These are phyloP conservation scores for Bryconaethiops microstoma DNA, from an alignment of 2,797 vertebrate genomes.

Conservation along the genomic window DNA sequence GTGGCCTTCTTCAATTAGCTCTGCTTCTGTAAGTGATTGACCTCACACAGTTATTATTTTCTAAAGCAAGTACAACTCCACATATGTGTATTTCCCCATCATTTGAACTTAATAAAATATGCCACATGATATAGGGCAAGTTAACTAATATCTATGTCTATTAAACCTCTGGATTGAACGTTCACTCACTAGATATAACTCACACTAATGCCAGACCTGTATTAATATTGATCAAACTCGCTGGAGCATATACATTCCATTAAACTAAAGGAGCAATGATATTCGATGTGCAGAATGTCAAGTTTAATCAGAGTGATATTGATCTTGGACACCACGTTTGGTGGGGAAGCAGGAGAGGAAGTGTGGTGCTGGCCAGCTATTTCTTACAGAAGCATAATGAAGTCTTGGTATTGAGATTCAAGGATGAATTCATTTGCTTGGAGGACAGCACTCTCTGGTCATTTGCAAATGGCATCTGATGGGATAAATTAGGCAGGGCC, in stretches of 20 bases:
- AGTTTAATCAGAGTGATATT: slow-evolving; percentile 53
- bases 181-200: slow-evolving; percentile 27
- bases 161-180: slow-evolving; percentile 23
- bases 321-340: slow-evolving; percentile 45
- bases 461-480: slow-evolving; percentile 51
- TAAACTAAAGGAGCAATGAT: slow-evolving; percentile 48
- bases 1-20: slow-evolving; percentile 20
- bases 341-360: slow-evolving; percentile 19
- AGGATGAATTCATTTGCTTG: slow-evolving; percentile 53
- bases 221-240: slow-evolving; percentile 49
- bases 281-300: slow-evolving; percentile 48
- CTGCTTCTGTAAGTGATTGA: slow-evolving; percentile 17
- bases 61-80: not conserved
- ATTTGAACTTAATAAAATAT: slow-evolving; percentile 30
- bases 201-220: slow-evolving; percentile 27
- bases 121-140: not conserved
- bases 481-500: slow-evolving; percentile 41
- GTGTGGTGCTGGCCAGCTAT: slow-evolving; percentile 38
- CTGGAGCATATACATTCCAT: slow-evolving; percentile 40
- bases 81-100: not conserved
- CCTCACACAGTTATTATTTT: not conserved
- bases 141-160: slow-evolving; percentile 40
- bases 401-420: slow-evolving; percentile 54
- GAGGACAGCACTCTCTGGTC: slow-evolving; percentile 45
- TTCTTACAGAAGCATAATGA: slow-evolving; percentile 47